Evolutionary conservation across 2,888 invertebrate genomes (phyloP).

Genomic region (Aphelenchoides bicaudatus): DNA sequence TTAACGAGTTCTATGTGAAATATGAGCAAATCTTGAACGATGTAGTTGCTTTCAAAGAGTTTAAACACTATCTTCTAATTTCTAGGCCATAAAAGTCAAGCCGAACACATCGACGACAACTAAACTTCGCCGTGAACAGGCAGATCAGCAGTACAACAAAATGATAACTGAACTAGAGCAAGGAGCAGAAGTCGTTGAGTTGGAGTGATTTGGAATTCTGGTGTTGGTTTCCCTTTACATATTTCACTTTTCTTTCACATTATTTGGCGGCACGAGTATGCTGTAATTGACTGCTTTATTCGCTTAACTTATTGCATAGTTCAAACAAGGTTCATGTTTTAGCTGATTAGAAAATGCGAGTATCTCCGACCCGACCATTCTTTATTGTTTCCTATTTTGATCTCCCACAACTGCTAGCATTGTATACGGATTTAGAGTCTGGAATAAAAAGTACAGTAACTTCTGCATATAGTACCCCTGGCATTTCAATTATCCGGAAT

Average conservation of each 20-base stretch:
- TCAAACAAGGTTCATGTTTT: not conserved
- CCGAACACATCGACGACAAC: not conserved
- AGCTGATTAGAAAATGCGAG: too few species aligned
- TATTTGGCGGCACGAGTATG: not conserved
- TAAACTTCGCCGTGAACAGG: not conserved
- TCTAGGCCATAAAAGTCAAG: not conserved
- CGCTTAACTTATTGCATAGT: not conserved
- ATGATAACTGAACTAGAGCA: not conserved
- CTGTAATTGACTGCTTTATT: not conserved
- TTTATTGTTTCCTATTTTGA: too few species aligned
- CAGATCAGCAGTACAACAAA: not conserved
- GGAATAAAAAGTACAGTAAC: too few species aligned
- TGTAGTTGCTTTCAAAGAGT: not conserved
- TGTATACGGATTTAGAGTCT: too few species aligned
- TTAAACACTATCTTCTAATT: not conserved
- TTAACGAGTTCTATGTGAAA: slow-evolving; percentile 1
- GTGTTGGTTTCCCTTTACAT: not conserved
- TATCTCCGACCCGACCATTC: too few species aligned
- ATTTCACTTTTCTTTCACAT: not conserved
- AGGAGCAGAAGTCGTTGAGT: slow-evolving; percentile 4
- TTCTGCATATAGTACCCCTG: too few species aligned
- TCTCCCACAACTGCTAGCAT: too few species aligned
- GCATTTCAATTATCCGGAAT: too few species aligned
- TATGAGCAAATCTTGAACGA: not conserved
- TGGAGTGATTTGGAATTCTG: not conserved